phyloP scores from a whole-genome alignment of 2,113 vertebrate genomes.

The Motacilla tschutschensis region DNA sequence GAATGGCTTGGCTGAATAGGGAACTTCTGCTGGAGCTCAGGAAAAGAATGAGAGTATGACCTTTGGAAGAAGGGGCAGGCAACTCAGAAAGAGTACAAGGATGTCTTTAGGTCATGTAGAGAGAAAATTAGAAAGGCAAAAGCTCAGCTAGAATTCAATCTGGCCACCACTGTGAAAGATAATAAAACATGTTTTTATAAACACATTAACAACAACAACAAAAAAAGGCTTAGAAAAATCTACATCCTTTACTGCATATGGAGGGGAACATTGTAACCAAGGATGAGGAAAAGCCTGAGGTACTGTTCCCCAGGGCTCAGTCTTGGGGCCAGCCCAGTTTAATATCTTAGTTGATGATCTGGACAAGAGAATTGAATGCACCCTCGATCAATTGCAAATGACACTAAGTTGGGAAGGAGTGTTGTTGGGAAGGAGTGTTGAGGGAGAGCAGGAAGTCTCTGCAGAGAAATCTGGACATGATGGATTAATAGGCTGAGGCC shows the following conservation, averaged over 20 bases:
- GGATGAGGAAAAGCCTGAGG: not conserved
- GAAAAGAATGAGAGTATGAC: not conserved
- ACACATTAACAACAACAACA: not conserved
- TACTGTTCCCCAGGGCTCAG: not conserved
- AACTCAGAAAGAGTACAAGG: not conserved
- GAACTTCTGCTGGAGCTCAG: not conserved
- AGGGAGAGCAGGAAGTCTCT: not conserved
- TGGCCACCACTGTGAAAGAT: not conserved
- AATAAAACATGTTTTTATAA: not conserved
- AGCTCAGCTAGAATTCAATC: not conserved
- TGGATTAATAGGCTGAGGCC: not conserved
- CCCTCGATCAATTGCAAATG: not conserved
- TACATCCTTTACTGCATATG: not conserved
- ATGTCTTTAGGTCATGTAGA: not conserved
- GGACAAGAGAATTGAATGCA: not conserved
- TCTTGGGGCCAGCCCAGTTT: not conserved
- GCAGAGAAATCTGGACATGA: not conserved
- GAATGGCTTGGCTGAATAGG: not conserved
- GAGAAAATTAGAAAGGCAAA: not conserved
- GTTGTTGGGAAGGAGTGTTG: not conserved
- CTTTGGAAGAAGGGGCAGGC: not conserved
- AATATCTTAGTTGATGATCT: not conserved
- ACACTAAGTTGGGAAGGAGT: not conserved
- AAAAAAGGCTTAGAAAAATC: not conserved
- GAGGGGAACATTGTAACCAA: not conserved